Conservation (phyloP, 2,797 vertebrate genomes). For the Thaleichthys pacificus region DNA sequence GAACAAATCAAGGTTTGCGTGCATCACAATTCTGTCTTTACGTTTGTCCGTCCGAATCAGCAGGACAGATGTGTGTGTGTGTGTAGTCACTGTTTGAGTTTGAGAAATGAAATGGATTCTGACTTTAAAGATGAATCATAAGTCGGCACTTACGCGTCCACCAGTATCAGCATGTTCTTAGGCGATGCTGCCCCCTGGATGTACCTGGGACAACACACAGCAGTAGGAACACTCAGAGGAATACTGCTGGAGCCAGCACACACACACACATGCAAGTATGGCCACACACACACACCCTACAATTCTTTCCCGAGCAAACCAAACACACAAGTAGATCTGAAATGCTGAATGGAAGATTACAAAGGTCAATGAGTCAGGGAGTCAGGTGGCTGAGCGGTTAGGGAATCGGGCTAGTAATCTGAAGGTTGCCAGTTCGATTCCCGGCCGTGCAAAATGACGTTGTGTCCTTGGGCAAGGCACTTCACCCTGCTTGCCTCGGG, state of each 20-base stretch:
- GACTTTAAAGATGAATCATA: conserved; percentile 55
- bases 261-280: conserved; percentile 27
- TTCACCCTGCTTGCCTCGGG: too few relatives aligned
- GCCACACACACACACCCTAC: background rate
- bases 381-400: too few relatives aligned
- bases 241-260: conserved; percentile 23
- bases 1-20: too few relatives aligned
- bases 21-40: background rate
- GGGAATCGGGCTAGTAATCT: too few relatives aligned
- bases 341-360: background rate
- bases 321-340: background rate
- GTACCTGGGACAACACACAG: conserved; percentile 80
- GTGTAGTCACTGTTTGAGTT: background rate
- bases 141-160: conserved; percentile 90
- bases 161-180: conserved; percentile 98
- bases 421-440: too few relatives aligned
- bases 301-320: background rate
- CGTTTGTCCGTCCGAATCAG: background rate
- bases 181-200: conserved; percentile 97
- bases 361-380: too few relatives aligned
- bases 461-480: too few relatives aligned
- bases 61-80: too few relatives aligned
- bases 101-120: conserved; percentile 33
- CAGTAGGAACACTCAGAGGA: background rate
- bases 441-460: too few relatives aligned